phyloP scores from a whole-genome alignment of 2,113 vertebrate species.

The Actinemys pallida region DNA sequence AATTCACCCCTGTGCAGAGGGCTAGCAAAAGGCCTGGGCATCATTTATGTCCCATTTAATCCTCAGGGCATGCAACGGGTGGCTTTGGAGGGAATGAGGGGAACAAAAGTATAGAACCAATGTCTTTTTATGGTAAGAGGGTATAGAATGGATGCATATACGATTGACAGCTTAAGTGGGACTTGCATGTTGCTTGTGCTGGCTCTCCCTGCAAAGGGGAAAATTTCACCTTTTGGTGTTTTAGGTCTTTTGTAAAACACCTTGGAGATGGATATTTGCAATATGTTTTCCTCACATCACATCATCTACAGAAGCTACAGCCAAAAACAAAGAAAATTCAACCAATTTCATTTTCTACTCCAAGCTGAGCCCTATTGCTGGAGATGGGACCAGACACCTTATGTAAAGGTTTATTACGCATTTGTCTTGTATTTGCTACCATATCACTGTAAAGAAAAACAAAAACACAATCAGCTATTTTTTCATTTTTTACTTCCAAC shows the following conservation, averaged over 20 bases:
- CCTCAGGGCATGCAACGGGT: background rate
- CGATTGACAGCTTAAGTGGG: background rate
- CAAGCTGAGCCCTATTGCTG: constrained; percentile 71
- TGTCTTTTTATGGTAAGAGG: rapidly evolving
- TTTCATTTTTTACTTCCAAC: constrained; percentile 83
- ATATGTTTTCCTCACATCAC: constrained; percentile 58
- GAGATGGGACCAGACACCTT: constrained; percentile 75
- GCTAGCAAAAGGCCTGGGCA: background rate
- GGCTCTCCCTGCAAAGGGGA: constrained; percentile 38
- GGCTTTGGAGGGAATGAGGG: background rate
- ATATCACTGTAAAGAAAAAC: constrained; percentile 79
- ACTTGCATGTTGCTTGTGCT: constrained; percentile 18
- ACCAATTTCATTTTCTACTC: constrained; percentile 69
- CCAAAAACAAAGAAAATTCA: constrained; percentile 72
- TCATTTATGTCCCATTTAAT: background rate
- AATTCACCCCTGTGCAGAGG: background rate
- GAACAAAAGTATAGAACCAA: background rate
- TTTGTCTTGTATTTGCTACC: constrained; percentile 81
- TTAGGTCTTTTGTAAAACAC: constrained; percentile 63
- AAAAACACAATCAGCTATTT: constrained; percentile 74
- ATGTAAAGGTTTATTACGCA: constrained; percentile 64
- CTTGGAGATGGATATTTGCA: constrained; percentile 26
- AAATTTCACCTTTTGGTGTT: constrained; percentile 31
- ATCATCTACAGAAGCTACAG: constrained; percentile 79
- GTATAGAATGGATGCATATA: background rate